Evolutionary conservation across 2,888 invertebrate species (phyloP).

Genomic region (Malacosoma neustria): DNA sequence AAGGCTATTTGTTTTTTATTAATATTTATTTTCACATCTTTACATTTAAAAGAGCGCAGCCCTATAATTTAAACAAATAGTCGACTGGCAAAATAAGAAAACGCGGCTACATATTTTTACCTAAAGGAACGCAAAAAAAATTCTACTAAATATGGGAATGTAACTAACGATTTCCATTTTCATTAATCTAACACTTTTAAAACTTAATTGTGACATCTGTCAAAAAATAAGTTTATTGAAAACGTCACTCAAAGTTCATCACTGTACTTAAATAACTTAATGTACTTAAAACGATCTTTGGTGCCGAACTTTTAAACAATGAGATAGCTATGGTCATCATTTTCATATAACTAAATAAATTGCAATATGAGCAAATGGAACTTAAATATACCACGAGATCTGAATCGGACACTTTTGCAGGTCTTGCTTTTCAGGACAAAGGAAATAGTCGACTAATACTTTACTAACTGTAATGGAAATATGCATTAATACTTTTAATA

Average conservation of each 20-base stretch:
- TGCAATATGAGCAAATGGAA: constrained; percentile 14
- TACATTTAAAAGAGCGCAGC: not conserved
- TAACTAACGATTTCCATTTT: no score
- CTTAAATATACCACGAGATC: no score
- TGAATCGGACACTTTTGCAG: no score
- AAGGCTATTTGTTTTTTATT: no score
- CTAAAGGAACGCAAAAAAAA: not conserved
- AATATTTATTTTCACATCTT: not conserved
- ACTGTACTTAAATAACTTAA: constrained; percentile 32
- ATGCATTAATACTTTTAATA: no score
- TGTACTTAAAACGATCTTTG: constrained; percentile 57
- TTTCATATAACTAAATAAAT: constrained; percentile 15
- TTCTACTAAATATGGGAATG: constrained; percentile 51
- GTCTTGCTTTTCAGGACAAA: no score
- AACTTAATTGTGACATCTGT: no score
- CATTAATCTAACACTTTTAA: no score
- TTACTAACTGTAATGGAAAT: no score
- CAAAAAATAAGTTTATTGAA: no score
- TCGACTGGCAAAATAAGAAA: constrained; percentile 6
- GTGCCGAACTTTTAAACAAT: constrained; percentile 36
- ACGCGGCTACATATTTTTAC: not conserved
- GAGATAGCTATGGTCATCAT: constrained; percentile 26
- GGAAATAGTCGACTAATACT: no score
- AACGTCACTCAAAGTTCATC: constrained; percentile 32
- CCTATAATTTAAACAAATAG: constrained; percentile 10